Percentiles rank a stretch among this genome's conserved stretches.
phyloP scores from a whole-genome alignment of 2,113 vertebrate species.

The Reinhardtius hippoglossoides region DNA sequence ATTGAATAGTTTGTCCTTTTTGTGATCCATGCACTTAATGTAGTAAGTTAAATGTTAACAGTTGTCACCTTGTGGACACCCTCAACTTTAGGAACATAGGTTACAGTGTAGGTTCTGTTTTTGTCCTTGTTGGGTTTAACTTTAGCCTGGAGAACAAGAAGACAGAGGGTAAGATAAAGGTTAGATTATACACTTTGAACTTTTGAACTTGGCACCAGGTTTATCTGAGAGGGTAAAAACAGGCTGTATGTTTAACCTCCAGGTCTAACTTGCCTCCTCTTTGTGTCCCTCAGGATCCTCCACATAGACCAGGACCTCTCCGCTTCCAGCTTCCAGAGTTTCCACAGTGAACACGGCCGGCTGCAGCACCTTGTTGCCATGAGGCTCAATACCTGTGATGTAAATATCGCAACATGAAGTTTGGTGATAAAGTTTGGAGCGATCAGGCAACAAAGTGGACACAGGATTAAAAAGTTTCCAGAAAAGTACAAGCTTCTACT shows the following conservation, averaged over 20 bases:
- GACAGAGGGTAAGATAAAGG: conserved; percentile 3
- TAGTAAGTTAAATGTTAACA: background rate
- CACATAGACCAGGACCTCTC: conserved; percentile 93
- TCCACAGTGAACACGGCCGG: conserved; percentile 94
- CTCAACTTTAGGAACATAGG: conserved; percentile 93
- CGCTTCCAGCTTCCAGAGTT: conserved; percentile 88
- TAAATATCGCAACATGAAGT: conserved; percentile 7
- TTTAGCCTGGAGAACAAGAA: conserved; percentile 84
- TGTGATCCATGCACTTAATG: background rate
- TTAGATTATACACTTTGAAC: background rate
- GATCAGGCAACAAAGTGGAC: conserved; percentile 2
- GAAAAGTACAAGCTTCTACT: background rate
- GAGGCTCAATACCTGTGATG: conserved; percentile 89
- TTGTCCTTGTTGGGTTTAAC: conserved; percentile 94
- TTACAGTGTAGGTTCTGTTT: conserved; percentile 90
- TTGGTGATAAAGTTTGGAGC: background rate
- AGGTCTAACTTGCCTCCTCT: conserved; percentile 86
- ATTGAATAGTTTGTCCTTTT: too few species aligned
- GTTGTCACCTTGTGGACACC: conserved; percentile 92
- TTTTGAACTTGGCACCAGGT: background rate
- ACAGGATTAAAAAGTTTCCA: background rate
- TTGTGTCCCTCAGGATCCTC: conserved; percentile 96
- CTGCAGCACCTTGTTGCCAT: conserved; percentile 92
- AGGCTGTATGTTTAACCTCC: background rate
- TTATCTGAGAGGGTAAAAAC: background rate